A percentile compares a stretch with the other conserved stretches of the same genome.
Conservation (phyloP, 2,888 invertebrate species). For the Blera fallax region DNA sequence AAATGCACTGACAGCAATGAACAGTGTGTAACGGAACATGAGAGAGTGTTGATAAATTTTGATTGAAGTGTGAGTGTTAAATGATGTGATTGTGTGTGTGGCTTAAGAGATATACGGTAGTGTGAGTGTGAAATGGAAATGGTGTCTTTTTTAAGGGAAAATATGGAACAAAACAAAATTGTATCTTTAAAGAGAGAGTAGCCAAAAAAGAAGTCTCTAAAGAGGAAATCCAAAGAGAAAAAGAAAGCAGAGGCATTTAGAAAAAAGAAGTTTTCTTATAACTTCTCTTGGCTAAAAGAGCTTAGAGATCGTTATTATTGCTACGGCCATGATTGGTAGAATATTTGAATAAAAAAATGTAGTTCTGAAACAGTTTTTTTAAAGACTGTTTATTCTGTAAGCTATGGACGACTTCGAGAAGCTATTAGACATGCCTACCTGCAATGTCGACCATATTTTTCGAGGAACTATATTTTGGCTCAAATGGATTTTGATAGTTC, state of each 20-base stretch:
- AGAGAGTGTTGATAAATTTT: slow-evolving; percentile 30
- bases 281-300: not conserved
- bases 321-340: too few relatives aligned
- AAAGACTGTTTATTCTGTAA: too few relatives aligned
- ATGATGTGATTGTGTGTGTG: not conserved
- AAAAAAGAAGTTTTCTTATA: not conserved
- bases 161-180: not conserved
- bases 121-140: slow-evolving; percentile 6
- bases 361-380: too few relatives aligned
- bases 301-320: not conserved
- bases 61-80: slow-evolving; percentile 11
- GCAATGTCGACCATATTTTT: too few relatives aligned
- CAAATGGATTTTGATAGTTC: too few relatives aligned
- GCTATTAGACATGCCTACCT: too few relatives aligned
- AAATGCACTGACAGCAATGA: slow-evolving; percentile 54
- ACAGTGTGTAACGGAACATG: slow-evolving; percentile 58
- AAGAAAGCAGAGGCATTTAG: not conserved
- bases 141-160: slow-evolving; percentile 13
- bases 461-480: too few relatives aligned
- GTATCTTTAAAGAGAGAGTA: not conserved
- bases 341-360: too few relatives aligned
- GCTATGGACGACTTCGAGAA: too few relatives aligned
- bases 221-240: not conserved
- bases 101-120: slow-evolving; percentile 1
- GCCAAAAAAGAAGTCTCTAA: not conserved